Conservation (phyloP, 1,140 invertebrate genomes). For the Heterodera carotae region DNA sequence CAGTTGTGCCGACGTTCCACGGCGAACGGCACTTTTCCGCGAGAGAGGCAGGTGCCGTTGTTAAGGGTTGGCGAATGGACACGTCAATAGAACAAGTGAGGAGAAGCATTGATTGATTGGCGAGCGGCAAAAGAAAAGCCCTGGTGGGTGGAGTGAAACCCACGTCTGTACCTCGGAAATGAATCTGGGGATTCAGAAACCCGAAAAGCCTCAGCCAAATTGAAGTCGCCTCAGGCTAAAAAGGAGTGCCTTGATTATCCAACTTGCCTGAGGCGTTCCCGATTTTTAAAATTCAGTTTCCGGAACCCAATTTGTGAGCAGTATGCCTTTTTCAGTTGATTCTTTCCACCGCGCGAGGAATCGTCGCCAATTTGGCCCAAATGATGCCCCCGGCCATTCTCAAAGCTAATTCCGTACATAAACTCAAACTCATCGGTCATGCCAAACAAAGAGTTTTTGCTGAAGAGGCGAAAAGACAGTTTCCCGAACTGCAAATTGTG, state of each 20-base stretch:
- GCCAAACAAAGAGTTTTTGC: slow-evolving; percentile 30
- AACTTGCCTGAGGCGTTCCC: too few species aligned
- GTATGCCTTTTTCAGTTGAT: slow-evolving; percentile 28
- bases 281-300: too few species aligned
- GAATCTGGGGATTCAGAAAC: too few species aligned
- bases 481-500: slow-evolving; percentile 17
- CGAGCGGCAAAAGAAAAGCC: background rate
- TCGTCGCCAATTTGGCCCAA: slow-evolving; percentile 31
- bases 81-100: background rate
- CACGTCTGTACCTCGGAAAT: too few species aligned
- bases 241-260: too few species aligned
- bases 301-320: too few species aligned
- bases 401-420: slow-evolving; percentile 7
- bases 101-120: background rate
- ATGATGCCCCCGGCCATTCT: slow-evolving; percentile 32
- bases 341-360: slow-evolving; percentile 34
- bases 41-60: background rate
- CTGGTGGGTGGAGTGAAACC: background rate
- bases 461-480: slow-evolving; percentile 20
- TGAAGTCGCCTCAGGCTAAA: too few species aligned
- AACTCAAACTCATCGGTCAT: slow-evolving; percentile 24
- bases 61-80: background rate
- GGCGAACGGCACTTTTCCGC: background rate
- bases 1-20: background rate
- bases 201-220: too few species aligned